These are phyloP conservation scores for Arge pagana DNA, from an alignment of 2,888 invertebrate genomes.

Conservation along the genomic window DNA sequence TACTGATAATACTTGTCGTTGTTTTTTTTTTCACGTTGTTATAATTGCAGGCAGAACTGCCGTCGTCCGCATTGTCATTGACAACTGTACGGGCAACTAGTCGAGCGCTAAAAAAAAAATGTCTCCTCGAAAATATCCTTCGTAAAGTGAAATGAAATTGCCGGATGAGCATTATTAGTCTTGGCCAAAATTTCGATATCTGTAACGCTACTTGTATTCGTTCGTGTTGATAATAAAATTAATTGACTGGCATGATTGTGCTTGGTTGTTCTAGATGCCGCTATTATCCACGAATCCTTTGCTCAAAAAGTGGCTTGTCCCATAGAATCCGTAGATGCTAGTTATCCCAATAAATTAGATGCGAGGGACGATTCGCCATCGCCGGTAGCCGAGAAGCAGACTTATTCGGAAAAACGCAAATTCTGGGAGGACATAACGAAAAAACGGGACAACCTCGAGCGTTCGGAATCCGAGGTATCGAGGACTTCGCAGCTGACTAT, in stretches of 20 bases:
- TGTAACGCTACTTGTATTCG: too few species aligned
- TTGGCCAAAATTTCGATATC: too few species aligned
- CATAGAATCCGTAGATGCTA: slow-evolving; percentile 56
- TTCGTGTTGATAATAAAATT: too few species aligned
- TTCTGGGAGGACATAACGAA: slow-evolving; percentile 56
- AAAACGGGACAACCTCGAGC: slow-evolving; percentile 52
- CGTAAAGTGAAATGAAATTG: too few species aligned
- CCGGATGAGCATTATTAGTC: too few species aligned
- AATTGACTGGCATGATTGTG: too few species aligned
- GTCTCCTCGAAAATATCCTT: too few species aligned
- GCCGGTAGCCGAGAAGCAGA: slow-evolving; percentile 47
- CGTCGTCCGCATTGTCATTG: slow-evolving; percentile 50
- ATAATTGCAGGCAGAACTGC: slow-evolving; percentile 50
- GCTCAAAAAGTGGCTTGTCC: slow-evolving; percentile 55
- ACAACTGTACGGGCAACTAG: slow-evolving; percentile 51
- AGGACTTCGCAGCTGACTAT: slow-evolving; percentile 50
- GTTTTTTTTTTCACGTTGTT: slow-evolving; percentile 3
- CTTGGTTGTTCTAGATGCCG: slow-evolving; percentile 58
- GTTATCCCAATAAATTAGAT: slow-evolving; percentile 50
- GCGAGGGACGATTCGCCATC: slow-evolving; percentile 37
- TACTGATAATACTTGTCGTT: background rate
- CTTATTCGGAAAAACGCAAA: slow-evolving; percentile 53
- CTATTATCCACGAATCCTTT: slow-evolving; percentile 52
- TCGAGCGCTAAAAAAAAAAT: slow-evolving; percentile 28
- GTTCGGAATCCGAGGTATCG: slow-evolving; percentile 53